Conservation (phyloP, 2,888 invertebrate species). For the Lithophane ornitopus region DNA sequence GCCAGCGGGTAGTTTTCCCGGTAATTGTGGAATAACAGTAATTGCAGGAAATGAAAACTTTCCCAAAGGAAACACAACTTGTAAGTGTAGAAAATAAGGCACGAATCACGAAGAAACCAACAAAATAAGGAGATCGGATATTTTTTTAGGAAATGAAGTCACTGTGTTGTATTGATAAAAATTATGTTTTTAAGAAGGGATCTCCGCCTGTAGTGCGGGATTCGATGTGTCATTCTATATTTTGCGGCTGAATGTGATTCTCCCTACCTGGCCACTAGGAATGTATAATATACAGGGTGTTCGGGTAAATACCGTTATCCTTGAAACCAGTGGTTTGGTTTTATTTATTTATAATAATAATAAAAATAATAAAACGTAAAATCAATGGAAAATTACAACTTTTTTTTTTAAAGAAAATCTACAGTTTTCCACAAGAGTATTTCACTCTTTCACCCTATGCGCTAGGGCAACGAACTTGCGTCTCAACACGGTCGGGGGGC, state of each 20-base stretch:
- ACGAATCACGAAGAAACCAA: constrained; percentile 13
- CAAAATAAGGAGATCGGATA: constrained; percentile 31
- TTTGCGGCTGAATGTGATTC: background rate
- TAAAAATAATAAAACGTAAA: no score
- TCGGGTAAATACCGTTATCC: no score
- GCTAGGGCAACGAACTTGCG: no score
- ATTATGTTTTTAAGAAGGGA: background rate
- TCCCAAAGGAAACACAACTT: constrained; percentile 51
- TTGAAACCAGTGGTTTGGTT: no score
- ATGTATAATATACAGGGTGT: no score
- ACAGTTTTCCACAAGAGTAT: no score
- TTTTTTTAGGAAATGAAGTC: constrained; percentile 45
- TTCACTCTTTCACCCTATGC: no score
- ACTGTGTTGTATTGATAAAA: constrained; percentile 8
- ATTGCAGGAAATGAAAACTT: constrained; percentile 61
- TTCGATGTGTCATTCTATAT: background rate
- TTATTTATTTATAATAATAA: no score
- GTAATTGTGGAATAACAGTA: constrained; percentile 60
- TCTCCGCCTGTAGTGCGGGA: background rate
- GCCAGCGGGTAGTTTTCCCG: constrained; percentile 41
- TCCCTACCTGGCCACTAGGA: background rate
- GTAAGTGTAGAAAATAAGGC: constrained; percentile 36
- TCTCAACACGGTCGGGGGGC: no score
- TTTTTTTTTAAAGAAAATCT: no score
- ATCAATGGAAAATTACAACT: no score